Base-by-base conservation (phyloP, 2,888 invertebrate genomes). In the Drosophila nr. perissopoda region DNA sequence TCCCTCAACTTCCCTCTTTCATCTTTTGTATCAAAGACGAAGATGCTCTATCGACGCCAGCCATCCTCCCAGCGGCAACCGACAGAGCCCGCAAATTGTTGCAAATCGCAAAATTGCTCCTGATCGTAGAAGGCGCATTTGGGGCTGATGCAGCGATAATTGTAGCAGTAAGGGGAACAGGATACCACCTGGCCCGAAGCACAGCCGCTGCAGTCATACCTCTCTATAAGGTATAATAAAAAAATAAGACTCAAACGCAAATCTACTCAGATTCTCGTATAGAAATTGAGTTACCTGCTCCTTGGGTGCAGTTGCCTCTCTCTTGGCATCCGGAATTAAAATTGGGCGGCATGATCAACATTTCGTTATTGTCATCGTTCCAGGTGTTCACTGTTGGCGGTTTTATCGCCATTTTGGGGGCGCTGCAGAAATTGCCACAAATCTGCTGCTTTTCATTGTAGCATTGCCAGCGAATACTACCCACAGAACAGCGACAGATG, bases 131-230 rank as follows among this genome's bases (percentile, higher is more conserved):
- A 83, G n/a, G 59, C 67, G 5, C 92, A 92, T 4, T 48, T 81
- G 40, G 76, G 82, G 16, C 68, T 64, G 29, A 70, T 75, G 63
- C 92, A 92, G 4, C 60, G 65, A 25, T 81, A 83, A 5, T 54
- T 75, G 53, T 79, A 88, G 40, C 92, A 92, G 54, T 91, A 92
- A 25, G 73, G 36, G 4, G 86, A 83, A 42, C 92, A 92, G 13
- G 59, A 48, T 0, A 59, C 33, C 34, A 67, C 34, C 13, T 16
- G 3, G 2, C 76, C 74, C 7, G 42, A n/a, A 0, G 73, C 75
- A 69, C 92, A 92, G n/a, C 86, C 83, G 6, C 91, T 91, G 59
- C 92, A 92, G 64, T 92, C 91, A 33, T 68, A 59, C 2, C 31
- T 49, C 42, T 52, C 79, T 74, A 53, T 18, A 21, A 38, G 13